Conservation (phyloP, 1,140 invertebrate species). For the Zaprionus davidi region DNA sequence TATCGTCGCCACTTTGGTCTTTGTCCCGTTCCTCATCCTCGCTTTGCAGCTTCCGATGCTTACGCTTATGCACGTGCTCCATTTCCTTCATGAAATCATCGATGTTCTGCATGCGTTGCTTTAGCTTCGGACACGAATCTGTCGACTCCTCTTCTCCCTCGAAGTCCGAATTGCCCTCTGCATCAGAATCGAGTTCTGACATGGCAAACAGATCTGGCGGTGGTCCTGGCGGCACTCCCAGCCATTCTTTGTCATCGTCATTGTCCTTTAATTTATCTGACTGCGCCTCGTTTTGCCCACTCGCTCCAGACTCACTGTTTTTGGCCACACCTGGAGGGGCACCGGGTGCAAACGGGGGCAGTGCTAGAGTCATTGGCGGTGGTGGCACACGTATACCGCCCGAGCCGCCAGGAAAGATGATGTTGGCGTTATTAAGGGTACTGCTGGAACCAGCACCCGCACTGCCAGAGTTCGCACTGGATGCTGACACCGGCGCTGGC, state of each 20-base stretch:
- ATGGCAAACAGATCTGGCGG: constrained; percentile 89
- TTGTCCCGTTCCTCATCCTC: constrained; percentile 40
- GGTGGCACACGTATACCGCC: constrained; percentile 71
- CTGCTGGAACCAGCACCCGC: not conserved
- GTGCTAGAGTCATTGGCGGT: constrained; percentile 71
- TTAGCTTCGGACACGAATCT: constrained; percentile 85
- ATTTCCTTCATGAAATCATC: constrained; percentile 96
- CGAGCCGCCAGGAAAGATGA: constrained; percentile 13
- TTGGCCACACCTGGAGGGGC: constrained; percentile 74
- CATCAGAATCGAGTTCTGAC: constrained; percentile 84
- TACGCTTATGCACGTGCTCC: constrained; percentile 92
- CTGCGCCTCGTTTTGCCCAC: constrained; percentile 16
- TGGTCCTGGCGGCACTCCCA: constrained; percentile 94
- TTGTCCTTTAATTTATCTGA: constrained; percentile 70
- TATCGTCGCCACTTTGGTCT: constrained; percentile 38
- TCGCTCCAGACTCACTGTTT: constrained; percentile 45
- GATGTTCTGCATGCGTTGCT: constrained; percentile 96
- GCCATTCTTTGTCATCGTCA: constrained; percentile 86
- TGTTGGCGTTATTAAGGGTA: constrained; percentile 5
- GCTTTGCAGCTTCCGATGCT: constrained; percentile 71
- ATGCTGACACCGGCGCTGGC: constrained; percentile 87
- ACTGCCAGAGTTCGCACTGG: constrained; percentile 4
- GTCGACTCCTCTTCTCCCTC: constrained; percentile 46
- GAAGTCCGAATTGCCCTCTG: constrained; percentile 85
- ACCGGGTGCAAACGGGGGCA: constrained; percentile 77